phyloP scores from a whole-genome alignment of 2,888 invertebrate genomes.

The Listrodromus nycthemerus region DNA sequence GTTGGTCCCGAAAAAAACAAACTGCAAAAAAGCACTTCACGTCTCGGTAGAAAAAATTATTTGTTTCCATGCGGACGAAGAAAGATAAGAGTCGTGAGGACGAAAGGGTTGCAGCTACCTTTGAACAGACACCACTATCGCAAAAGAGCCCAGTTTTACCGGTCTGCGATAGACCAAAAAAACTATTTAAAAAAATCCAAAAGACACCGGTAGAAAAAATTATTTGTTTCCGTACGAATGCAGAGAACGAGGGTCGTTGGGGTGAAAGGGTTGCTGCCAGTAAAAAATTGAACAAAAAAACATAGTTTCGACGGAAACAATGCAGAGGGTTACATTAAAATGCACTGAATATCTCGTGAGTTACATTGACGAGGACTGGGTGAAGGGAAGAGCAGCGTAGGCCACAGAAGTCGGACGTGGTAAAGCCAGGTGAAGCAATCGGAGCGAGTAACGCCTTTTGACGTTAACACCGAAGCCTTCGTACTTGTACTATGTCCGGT shows the following conservation, averaged over 20 bases:
- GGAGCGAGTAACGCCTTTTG: slow-evolving; percentile 81
- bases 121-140: neutral
- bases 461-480: slow-evolving; percentile 81
- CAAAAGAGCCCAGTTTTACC: neutral
- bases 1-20: slow-evolving; percentile 21
- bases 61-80: neutral
- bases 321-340: slow-evolving; percentile 73
- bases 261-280: neutral
- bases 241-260: too few relatives aligned
- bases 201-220: neutral
- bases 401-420: slow-evolving; percentile 62
- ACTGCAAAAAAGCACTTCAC: slow-evolving; percentile 5
- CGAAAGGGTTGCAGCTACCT: neutral
- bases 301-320: slow-evolving; percentile 60
- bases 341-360: slow-evolving; percentile 73
- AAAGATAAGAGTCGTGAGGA: neutral
- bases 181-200: too few relatives aligned
- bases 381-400: slow-evolving; percentile 47
- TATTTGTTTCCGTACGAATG: neutral
- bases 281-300: neutral
- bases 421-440: slow-evolving; percentile 78
- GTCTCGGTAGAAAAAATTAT: neutral
- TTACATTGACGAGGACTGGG: slow-evolving; percentile 69
- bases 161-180: neutral
- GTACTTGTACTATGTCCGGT: slow-evolving; percentile 19